These are phyloP conservation scores for Notamacropus eugenii DNA, from an alignment of 2,797 vertebrate genomes.

Conservation along the genomic window DNA sequence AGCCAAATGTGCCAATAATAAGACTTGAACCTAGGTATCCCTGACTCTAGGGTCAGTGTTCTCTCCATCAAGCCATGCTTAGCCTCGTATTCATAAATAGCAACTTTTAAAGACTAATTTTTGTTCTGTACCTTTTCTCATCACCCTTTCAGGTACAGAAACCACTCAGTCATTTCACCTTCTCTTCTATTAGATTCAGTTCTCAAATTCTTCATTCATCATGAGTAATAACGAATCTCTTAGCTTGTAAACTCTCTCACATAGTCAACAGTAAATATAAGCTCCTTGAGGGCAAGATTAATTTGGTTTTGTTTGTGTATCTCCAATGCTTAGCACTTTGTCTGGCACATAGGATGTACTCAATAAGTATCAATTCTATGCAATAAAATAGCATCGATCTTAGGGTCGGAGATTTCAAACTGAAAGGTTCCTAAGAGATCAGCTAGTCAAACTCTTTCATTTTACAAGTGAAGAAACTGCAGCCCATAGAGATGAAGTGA, in stretches of 20 bases:
- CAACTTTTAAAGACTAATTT: background rate
- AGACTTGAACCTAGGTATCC: too few relatives aligned
- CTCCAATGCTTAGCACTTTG: background rate
- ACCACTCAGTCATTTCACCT: background rate
- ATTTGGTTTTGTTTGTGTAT: background rate
- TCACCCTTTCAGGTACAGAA: background rate
- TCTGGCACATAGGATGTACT: background rate
- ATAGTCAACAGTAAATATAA: background rate
- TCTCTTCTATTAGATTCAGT: background rate
- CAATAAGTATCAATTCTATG: too few relatives aligned
- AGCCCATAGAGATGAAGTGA: background rate
- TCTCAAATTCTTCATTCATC: slow-evolving; percentile 25
- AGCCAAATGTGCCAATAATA: too few relatives aligned
- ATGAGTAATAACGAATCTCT: background rate
- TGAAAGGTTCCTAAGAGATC: too few relatives aligned
- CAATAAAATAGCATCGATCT: background rate
- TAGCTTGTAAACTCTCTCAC: background rate
- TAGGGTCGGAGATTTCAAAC: background rate
- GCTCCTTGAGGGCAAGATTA: background rate
- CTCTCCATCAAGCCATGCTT: too few relatives aligned
- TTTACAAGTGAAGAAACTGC: too few relatives aligned
- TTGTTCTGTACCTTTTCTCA: background rate
- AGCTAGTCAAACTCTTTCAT: too few relatives aligned
- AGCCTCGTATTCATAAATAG: too few relatives aligned
- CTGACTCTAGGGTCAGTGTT: too few relatives aligned